These are phyloP conservation scores for Xylocampa areola DNA, from an alignment of 2,888 invertebrate species.

Conservation along the genomic window DNA sequence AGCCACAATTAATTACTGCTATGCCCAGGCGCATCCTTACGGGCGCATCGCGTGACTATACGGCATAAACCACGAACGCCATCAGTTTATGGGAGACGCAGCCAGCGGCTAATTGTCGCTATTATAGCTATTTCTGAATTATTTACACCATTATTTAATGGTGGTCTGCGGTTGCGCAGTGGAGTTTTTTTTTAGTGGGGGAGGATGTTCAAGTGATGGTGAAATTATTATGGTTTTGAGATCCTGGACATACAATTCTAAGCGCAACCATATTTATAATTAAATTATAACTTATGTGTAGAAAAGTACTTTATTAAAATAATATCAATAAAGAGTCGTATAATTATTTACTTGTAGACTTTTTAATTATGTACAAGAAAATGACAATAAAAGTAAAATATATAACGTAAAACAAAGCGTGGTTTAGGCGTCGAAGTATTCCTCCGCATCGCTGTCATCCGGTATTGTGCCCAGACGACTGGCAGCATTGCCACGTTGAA, in stretches of 20 bases:
- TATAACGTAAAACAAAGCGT: too few relatives aligned
- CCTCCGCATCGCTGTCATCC: too few relatives aligned
- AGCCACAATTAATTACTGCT: constrained; percentile 67
- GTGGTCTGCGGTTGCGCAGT: constrained; percentile 50
- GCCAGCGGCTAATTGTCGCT: constrained; percentile 70
- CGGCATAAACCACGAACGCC: constrained; percentile 65
- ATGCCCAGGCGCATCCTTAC: constrained; percentile 68
- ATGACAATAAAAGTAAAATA: too few relatives aligned
- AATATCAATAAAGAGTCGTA: too few relatives aligned
- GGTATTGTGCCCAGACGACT: too few relatives aligned
- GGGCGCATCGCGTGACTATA: constrained; percentile 69
- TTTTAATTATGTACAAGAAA: too few relatives aligned
- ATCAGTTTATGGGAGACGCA: constrained; percentile 60
- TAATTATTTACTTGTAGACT: too few relatives aligned
- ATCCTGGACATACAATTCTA: neutral
- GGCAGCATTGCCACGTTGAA: too few relatives aligned
- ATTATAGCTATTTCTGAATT: constrained; percentile 68
- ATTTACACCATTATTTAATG: constrained; percentile 66
- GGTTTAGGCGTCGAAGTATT: too few relatives aligned
- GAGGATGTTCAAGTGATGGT: constrained; percentile 7
- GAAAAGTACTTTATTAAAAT: too few relatives aligned
- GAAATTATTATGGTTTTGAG: constrained; percentile 2
- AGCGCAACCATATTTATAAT: neutral
- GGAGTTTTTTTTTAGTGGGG: constrained; percentile 50
- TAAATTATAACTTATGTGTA: too few relatives aligned